phyloP scores from a whole-genome alignment of 2,888 invertebrate species.

The Philereme transversata region DNA sequence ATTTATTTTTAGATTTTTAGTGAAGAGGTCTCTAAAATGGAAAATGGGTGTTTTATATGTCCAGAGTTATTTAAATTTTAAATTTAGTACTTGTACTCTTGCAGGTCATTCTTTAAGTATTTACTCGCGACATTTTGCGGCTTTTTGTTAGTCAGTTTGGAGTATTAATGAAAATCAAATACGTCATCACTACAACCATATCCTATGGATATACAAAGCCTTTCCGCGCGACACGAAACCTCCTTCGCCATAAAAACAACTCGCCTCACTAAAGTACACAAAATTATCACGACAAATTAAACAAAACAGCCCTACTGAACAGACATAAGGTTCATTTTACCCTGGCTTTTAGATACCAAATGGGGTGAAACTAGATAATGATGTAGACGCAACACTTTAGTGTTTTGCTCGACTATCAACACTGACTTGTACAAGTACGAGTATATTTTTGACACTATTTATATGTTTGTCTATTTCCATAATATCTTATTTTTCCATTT shows the following conservation, averaged over 20 bases:
- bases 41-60: too few relatives aligned
- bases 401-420: conserved; percentile 50
- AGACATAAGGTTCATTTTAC: conserved; percentile 24
- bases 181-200: conserved; percentile 16
- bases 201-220: conserved; percentile 22
- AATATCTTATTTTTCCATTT: too few relatives aligned
- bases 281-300: conserved; percentile 38
- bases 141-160: too few relatives aligned
- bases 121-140: too few relatives aligned
- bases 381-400: conserved; percentile 57
- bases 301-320: conserved; percentile 28
- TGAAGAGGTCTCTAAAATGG: too few relatives aligned
- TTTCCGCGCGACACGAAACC: conserved; percentile 48
- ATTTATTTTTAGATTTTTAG: too few relatives aligned
- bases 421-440: conserved; percentile 4
- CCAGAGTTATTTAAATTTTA: too few relatives aligned
- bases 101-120: too few relatives aligned
- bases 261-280: conserved; percentile 49
- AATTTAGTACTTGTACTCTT: too few relatives aligned
- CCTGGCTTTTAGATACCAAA: conserved; percentile 30
- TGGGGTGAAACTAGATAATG: conserved; percentile 60
- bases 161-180: not conserved
- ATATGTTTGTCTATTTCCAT: not conserved
- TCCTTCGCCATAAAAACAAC: conserved; percentile 59
- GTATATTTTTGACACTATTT: not conserved